Base-by-base conservation (phyloP, 53 echinoderm and acorn worm species). In the Mesocentrotus franciscanus region DNA sequence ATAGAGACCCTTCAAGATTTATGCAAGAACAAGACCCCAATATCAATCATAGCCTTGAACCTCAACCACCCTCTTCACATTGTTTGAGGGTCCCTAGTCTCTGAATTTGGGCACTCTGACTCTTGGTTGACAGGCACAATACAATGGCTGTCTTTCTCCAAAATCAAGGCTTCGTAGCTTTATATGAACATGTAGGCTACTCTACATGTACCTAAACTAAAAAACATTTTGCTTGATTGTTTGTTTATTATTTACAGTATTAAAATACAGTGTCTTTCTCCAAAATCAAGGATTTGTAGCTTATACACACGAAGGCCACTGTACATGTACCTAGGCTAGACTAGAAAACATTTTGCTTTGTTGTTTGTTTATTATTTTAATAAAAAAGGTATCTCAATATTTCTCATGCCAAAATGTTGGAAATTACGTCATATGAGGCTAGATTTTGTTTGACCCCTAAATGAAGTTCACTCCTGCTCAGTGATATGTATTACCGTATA, bases 11-110 rank as follows among this genome's bases (percentile, higher is more conserved):
- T n/a, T 57, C n/a, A 58, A 58, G 58, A 58, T 56, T 87, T 87
- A 87, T 20, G 12, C 27, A n/a, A 57, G 87, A 87, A 87, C 87
- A 87, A 27, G 87, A 87, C 87, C 87, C 87, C n/a, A 87, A 27
- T 87, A 87, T 58, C 22, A 27, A 87, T 58, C 22, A 27, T 27
- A 87, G 26, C 87, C 87, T 87, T 87, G 87, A 87, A 87, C 87
- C 58, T 87, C n/a, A 87, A 87, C 75, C 27, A 87, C 11, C 26
- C 87, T 5, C 58, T 58, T 87, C 58, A 87, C 87, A 87, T 87
- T 87, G 7, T 81, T 39, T 79, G 36, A 58, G 17, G 14, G 20
- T n/a, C 12, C 27, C 57, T 58, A 87, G 87, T 87, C 87, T 87
- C 22, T 11, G 9, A 34, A 13, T 78, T 33, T 0, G 27, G 16